phyloP scores from a whole-genome alignment of 2,113 vertebrate species.

The Istiophorus platypterus region DNA sequence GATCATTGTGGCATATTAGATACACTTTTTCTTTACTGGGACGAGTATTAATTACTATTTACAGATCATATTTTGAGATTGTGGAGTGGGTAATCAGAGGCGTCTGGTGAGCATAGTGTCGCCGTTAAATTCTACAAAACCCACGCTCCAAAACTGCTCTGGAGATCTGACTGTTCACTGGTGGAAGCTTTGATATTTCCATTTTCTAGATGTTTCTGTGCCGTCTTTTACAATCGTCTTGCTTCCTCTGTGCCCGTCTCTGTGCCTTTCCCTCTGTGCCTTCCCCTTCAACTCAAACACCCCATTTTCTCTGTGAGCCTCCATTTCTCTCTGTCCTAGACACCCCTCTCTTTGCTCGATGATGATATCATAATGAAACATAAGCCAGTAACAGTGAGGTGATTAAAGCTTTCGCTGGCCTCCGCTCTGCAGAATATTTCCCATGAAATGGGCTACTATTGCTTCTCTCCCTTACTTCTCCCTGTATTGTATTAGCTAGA shows the following conservation, averaged over 20 bases:
- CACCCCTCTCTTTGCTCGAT: constrained; percentile 9
- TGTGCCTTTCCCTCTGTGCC: constrained; percentile 10
- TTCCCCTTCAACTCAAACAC: constrained; percentile 15
- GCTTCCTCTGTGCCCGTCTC: neutral
- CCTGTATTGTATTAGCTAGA: constrained; percentile 57
- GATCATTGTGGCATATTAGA: constrained; percentile 43
- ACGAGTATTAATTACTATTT: constrained; percentile 58
- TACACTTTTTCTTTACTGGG: constrained; percentile 35
- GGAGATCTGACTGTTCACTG: constrained; percentile 17
- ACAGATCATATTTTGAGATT: constrained; percentile 66
- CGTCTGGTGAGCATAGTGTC: constrained; percentile 30
- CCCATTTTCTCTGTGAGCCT: constrained; percentile 18
- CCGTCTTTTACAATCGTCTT: neutral
- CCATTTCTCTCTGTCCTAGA: constrained; percentile 25
- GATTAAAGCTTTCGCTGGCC: constrained; percentile 64
- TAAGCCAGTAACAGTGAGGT: constrained; percentile 55
- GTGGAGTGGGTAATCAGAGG: constrained; percentile 47
- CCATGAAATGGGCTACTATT: constrained; percentile 29
- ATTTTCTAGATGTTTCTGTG: constrained; percentile 20
- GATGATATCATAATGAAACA: constrained; percentile 55
- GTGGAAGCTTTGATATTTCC: constrained; percentile 3
- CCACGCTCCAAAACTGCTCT: constrained; percentile 3
- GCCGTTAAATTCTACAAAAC: constrained; percentile 1
- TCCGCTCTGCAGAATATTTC: constrained; percentile 40
- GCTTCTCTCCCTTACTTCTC: constrained; percentile 56